Evolutionary conservation across 2,113 vertebrate species (phyloP), one percentile per base, ranked within the genome.

Genomic region (Tiliqua scincoides): DNA sequence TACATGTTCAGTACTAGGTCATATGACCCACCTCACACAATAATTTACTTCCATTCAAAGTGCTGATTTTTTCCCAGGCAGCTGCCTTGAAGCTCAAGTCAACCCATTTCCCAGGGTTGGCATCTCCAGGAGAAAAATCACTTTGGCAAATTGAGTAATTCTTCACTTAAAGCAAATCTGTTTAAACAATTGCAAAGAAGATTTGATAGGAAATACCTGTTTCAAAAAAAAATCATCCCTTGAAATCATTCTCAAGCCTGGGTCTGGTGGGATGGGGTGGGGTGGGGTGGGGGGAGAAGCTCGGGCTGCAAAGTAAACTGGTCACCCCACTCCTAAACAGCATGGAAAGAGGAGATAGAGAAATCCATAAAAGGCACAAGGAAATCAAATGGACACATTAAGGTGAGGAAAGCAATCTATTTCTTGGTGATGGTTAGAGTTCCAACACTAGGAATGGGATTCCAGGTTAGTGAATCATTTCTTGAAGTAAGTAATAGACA

Each of bases 311-410:
- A 80, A 88, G 67, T 7, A 54, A 59, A 18, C 43, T 57, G n/a
- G 84, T 79, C 61, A 88, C 30, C 59, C 43, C 61, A 37, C n/a
- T 79, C 62, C n/a, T 40, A 74, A 59, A 43, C n/a, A 71, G 75
- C 71, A 52, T n/a, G 74, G 14, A 72, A 52, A 65, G 75, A 88
- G 73, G 84, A 79, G 87, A 63, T 74, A 84, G 67, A 73, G 48
- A 40, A 79, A n/a, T 65, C 67, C 62, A 67, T 32, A 67, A 70
- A 79, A 70, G 68, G 40, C 32, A 65, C 27, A 59, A 61, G 43
- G 61, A 84, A 84, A 88, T 88, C 82, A 79, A 71, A 74, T 5
- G 11, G 32, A 20, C 27, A 73, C 65, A 67, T 88, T 84, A 88
- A 79, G 2, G 25, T 59, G 32, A 23, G 75, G 61, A 79, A 88